Evolutionary conservation across 2,113 vertebrate species (phyloP).

Genomic region (Antigone vipio): DNA sequence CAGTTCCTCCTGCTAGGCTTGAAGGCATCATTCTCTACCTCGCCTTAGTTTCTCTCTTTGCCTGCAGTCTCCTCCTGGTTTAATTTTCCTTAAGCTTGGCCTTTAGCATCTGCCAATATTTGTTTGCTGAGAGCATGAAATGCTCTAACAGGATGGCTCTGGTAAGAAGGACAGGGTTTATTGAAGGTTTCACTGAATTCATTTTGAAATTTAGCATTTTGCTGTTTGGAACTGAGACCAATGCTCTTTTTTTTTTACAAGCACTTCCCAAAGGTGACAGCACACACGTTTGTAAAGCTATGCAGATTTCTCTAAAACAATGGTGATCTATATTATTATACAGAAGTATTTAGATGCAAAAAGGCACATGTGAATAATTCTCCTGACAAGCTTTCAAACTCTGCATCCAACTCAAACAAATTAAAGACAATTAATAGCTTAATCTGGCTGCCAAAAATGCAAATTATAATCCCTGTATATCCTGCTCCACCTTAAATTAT

Average conservation of each 20-base stretch:
- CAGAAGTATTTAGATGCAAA: neutral
- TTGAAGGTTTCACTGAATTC: neutral
- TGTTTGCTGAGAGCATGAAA: neutral
- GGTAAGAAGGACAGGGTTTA: neutral
- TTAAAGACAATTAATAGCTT: neutral
- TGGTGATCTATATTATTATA: neutral
- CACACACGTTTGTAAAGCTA: neutral
- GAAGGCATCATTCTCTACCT: neutral
- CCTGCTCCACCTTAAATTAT: neutral
- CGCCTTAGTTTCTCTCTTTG: neutral
- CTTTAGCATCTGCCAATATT: neutral
- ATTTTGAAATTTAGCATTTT: neutral
- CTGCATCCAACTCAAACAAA: neutral
- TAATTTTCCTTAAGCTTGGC: neutral
- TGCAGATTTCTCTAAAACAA: neutral
- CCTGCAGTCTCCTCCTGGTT: neutral
- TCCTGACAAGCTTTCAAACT: conserved; percentile 2
- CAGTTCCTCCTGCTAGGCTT: neutral
- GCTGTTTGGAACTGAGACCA: neutral
- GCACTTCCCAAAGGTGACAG: neutral
- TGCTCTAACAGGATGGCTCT: neutral
- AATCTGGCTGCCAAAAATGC: conserved; percentile 1
- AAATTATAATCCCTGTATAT: neutral
- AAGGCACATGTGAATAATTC: conserved; percentile 18
- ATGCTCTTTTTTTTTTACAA: neutral